Conservation (phyloP, 1,140 invertebrate genomes). For the Vollenhovia emeryi region DNA sequence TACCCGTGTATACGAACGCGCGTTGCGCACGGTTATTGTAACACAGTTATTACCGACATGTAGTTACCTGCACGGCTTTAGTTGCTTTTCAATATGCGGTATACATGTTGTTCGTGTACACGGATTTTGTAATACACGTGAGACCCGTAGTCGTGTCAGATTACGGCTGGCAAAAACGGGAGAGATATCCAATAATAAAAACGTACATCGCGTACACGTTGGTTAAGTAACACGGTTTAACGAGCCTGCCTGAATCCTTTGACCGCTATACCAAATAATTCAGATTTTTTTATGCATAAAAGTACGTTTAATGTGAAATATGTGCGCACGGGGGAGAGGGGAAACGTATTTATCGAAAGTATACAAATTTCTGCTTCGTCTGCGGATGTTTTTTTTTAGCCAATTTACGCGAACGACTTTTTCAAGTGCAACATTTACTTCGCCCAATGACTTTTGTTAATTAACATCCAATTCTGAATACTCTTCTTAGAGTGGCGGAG, state of each 20-base stretch:
- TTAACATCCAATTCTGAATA: neutral
- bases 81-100: constrained; percentile 25
- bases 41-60: constrained; percentile 22
- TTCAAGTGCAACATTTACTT: neutral
- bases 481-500: neutral
- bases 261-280: constrained; percentile 24
- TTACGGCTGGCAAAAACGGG: constrained; percentile 42
- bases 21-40: constrained; percentile 6
- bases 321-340: neutral
- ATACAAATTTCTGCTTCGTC: neutral
- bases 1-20: neutral
- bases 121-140: constrained; percentile 46
- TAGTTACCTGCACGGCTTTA: constrained; percentile 18
- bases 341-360: neutral
- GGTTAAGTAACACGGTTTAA: constrained; percentile 46
- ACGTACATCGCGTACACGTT: neutral
- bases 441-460: neutral
- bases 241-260: constrained; percentile 3
- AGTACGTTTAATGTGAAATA: constrained; percentile 12
- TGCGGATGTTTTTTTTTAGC: constrained; percentile 4
- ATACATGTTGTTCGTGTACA: neutral
- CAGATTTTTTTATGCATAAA: constrained; percentile 17
- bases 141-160: constrained; percentile 41
- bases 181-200: constrained; percentile 56
- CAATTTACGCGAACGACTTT: constrained; percentile 9